Evolutionary conservation across 2,888 invertebrate species (phyloP), one percentile per base, ranked within the genome.

Genomic region (Lomographa bimaculata): DNA sequence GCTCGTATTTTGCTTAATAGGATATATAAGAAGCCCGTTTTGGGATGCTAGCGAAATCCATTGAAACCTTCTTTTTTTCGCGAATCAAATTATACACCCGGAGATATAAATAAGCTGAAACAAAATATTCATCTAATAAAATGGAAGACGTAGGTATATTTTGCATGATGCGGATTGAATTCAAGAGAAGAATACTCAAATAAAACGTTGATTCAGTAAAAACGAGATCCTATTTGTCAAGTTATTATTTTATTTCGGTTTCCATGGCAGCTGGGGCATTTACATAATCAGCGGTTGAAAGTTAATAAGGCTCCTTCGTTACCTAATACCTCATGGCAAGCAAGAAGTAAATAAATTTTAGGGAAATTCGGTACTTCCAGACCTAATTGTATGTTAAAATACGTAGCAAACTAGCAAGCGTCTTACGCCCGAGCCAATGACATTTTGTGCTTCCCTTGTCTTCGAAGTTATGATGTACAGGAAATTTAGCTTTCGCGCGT

Each of bases 91-190:
- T 26, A 42, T 42, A 27, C 27, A 18, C 9, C 30, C 17, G 23
- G 7, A 20, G 17, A 25, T 27, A 32, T 42, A 42, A 36, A 42
- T 42, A 42, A 36, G 4, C 17, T 21, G 26, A 26, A 36, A 30
- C 36, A 26, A 42, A 42, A 42, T 42, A 42, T 42, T 32, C 42
- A 32, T 19, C 30, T 29, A 20, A 35, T 41, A 41, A 26, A 35
- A 42, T 9, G 26, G 30, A 35, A 41, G 29, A 42, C 29, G 26
- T 32, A 5, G 8, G 8, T 27, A 29, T 33, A 7, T 27, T 32
- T 11, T 30, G 21, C 18, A 11, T 14, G 32, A 42, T 27, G 26
- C 26, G 30, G 36, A 42, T 42, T 36, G 36, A 36, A 42, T 36
- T 32, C 6, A 14, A 4, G 14, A 14, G 14, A 14, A 3, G 14